Base-by-base conservation (phyloP, 2,113 vertebrate species). In the Recurvirostra avosetta region DNA sequence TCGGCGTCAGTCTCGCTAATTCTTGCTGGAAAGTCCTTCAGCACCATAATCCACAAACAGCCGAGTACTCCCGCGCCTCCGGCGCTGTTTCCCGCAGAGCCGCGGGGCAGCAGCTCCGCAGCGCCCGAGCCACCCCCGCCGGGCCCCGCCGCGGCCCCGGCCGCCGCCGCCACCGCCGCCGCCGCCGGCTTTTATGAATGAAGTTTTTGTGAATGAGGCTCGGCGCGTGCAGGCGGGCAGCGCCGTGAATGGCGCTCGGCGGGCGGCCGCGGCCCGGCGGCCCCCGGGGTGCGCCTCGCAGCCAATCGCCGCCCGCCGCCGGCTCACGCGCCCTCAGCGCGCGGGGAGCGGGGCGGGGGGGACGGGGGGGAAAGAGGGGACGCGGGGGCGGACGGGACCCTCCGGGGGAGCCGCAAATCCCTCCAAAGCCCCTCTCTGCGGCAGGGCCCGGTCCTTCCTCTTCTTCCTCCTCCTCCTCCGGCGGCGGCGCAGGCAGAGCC, bases 211-310 rank as follows among this genome's bases (percentile, higher is more conserved):
- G 98, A 99, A 99, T 99, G 99, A 98, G 97, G 97, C 96, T 91
- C 80, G 94, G 86, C 97, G 81, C 98, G 97, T 97, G 98, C 98
- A 95, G 97, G 98, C 98, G 98, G 97, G 98, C 98, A 97, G 98
- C 98, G 98, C 98, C 97, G 98, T 99, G 99, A 99, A 99, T 99
- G 99, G 97, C 98, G 98, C 98, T 85, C 96, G 97, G 98, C 98
- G 98, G 97, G 98, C 97, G 97, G 97, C 97, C 98, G 98, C 98
- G 98, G 99, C 99, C 98, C 97, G 98, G 98, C 97, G 96, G 88
- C 97, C 98, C 98, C 98, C 92, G 94, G 96, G 97, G 97, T 97
- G 96, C 95, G 87, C 92, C 91, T 81, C 78, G 86, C 88, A 90
- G 91, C 99, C 99, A 99, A 99, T 99, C 98, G 94, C 91, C 83